phyloP scores from a whole-genome alignment of 2,888 invertebrate genomes.

The Trypoxylon attenuatum region DNA sequence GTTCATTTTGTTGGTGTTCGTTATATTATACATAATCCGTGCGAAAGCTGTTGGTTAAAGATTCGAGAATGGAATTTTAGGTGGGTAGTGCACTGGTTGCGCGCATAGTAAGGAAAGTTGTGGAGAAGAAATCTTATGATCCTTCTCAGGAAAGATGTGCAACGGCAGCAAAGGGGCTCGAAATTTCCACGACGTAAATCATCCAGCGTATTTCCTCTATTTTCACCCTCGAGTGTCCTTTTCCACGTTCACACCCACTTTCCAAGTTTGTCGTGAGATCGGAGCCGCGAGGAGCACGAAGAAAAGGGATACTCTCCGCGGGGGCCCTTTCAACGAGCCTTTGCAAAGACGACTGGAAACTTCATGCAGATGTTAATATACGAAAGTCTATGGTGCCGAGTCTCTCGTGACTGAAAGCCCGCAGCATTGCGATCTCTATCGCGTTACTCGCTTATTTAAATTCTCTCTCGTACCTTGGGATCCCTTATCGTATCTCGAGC shows the following conservation, averaged over 20 bases:
- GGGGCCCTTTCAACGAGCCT: conserved; percentile 2
- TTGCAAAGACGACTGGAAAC: conserved; percentile 14
- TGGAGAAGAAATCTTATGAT: conserved; percentile 17
- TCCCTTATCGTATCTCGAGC: neutral
- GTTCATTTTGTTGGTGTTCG: no score
- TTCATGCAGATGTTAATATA: conserved; percentile 11
- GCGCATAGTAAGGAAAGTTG: no score
- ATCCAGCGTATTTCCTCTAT: conserved; percentile 25
- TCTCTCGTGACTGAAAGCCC: neutral
- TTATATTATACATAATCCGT: no score
- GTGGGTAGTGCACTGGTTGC: no score
- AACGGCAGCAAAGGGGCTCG: conserved; percentile 8
- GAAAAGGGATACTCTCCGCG: conserved; percentile 1
- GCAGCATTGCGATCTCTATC: neutral
- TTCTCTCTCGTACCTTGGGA: neutral
- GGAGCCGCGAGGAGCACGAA: conserved; percentile 9
- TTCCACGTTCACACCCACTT: conserved; percentile 37
- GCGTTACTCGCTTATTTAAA: neutral
- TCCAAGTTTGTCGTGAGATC: conserved; percentile 2
- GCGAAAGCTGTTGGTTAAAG: no score
- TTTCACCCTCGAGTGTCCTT: conserved; percentile 23
- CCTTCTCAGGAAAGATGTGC: conserved; percentile 5
- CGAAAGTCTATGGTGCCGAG: neutral
- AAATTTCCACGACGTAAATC: conserved; percentile 40
- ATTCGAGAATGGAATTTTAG: no score